Percentiles rank a stretch among this genome's conserved stretches.
phyloP scores from a whole-genome alignment of 2,113 vertebrate species.

The Malurus cyaneus region DNA sequence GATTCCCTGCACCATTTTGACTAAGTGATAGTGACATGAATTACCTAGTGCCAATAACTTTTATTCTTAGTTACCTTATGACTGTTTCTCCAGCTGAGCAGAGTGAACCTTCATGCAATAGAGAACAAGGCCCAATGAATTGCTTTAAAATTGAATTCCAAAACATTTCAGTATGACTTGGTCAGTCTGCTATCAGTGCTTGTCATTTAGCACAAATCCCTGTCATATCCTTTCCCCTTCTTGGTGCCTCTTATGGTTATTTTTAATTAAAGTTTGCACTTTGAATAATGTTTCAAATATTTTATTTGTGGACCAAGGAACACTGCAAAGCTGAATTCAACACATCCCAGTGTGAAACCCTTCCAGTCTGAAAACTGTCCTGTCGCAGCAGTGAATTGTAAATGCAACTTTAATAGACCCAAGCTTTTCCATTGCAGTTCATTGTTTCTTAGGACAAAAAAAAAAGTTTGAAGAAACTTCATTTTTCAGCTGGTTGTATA shows the following conservation, averaged over 20 bases:
- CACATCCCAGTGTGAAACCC: not conserved
- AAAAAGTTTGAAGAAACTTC: not conserved
- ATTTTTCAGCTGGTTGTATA: not conserved
- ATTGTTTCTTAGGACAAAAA: slow-evolving; percentile 6
- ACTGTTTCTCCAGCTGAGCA: not conserved
- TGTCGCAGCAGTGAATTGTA: slow-evolving; percentile 18
- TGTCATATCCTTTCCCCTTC: not conserved
- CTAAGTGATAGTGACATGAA: slow-evolving; percentile 3
- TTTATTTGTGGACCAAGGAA: slow-evolving; percentile 36
- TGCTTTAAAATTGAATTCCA: not conserved
- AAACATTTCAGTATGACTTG: not conserved
- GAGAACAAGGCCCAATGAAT: not conserved
- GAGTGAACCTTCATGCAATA: not conserved
- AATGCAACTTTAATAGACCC: slow-evolving; percentile 10
- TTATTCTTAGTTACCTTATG: slow-evolving; percentile 17
- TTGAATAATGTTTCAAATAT: slow-evolving; percentile 23
- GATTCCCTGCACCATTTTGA: not conserved
- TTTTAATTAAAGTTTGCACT: slow-evolving; percentile 30
- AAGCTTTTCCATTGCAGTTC: not conserved
- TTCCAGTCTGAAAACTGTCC: not conserved
- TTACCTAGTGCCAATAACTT: not conserved
- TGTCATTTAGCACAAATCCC: not conserved
- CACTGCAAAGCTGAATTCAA: slow-evolving; percentile 1
- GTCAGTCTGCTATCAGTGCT: not conserved
- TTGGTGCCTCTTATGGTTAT: not conserved